Conservation (phyloP, 2,888 invertebrate species). For the Dioctria linearis region DNA sequence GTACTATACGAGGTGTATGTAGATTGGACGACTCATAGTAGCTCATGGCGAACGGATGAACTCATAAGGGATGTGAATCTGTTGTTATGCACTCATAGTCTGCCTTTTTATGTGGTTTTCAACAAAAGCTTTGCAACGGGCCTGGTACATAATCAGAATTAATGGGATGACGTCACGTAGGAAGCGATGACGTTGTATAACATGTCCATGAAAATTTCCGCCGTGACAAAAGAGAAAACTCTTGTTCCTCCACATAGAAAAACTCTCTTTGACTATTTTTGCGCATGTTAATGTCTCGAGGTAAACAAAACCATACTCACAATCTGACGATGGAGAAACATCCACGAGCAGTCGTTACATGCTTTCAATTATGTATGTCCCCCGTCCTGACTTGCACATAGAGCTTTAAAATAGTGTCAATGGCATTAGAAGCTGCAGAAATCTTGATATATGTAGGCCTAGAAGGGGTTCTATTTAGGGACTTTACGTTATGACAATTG, state of each 20-base stretch:
- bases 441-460: not conserved
- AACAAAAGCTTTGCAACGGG: slow-evolving; percentile 27
- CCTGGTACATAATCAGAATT: not conserved
- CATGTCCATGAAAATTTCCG: slow-evolving; percentile 21
- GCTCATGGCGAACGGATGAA: no score
- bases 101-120: slow-evolving; percentile 30
- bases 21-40: no score
- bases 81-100: slow-evolving; percentile 1
- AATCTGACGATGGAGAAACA: not conserved
- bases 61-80: slow-evolving; percentile 15
- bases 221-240: not conserved
- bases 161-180: slow-evolving; percentile 25
- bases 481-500: no score
- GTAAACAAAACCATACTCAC: slow-evolving; percentile 38
- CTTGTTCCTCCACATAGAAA: not conserved
- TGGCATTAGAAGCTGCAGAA: slow-evolving; percentile 8
- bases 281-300: slow-evolving; percentile 23
- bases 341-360: not conserved
- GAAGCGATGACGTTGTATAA: not conserved
- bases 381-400: not conserved
- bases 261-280: not conserved
- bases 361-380: not conserved
- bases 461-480: no score
- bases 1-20: no score
- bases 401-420: slow-evolving; percentile 27